Base-by-base conservation (phyloP, 2,113 vertebrate species). In the Anhinga anhinga region DNA sequence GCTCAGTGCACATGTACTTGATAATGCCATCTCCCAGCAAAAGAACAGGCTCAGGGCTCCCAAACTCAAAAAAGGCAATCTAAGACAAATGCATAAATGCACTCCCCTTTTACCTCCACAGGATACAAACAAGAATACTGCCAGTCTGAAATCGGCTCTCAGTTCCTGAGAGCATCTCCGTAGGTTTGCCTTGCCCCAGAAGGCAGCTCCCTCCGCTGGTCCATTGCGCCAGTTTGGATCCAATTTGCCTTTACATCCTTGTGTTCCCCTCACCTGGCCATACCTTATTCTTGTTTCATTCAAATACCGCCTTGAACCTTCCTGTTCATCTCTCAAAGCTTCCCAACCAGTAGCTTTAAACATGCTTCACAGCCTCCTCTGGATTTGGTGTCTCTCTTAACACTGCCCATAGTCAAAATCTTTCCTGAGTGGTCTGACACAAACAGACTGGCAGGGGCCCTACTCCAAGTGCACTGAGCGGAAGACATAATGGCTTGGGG, bases 401-500 rank as follows among this genome's bases (percentile, higher is more conserved):
- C 2, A 1, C 36, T 53, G 78, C 53, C 67, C 2, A 0, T 0
- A 42, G 44, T 13, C 59, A 53, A 47, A 32, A 11, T 5, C 71
- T 15, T 15, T 6, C 86, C 67, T 7, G 8, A 47, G 72, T 67
- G 80, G 88, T 66, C 61, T 13, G 4, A 26, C 32, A 13, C 7
- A 15, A 56, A 38, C 71, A 86, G 52, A 4, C 8, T 8, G 23
- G 10, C 3, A 15, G 67, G 52, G 76, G 53, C 71, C 53, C 49
- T 59, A 10, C 58, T 23, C 23, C 56, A 44, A 49, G 52, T 5
- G 0, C 30, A 5, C 2, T 0, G 72, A 59, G 40, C 3, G 2
- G 73, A 89, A 87, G n/a, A 47, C 62, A 32, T n/a, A 36, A 6
- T 13, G 38, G 76, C 78, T 36, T 10, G 1, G 53, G 59, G 66